Evolutionary conservation across 1,140 invertebrate genomes (phyloP).

Genomic region (Zophobas morio): DNA sequence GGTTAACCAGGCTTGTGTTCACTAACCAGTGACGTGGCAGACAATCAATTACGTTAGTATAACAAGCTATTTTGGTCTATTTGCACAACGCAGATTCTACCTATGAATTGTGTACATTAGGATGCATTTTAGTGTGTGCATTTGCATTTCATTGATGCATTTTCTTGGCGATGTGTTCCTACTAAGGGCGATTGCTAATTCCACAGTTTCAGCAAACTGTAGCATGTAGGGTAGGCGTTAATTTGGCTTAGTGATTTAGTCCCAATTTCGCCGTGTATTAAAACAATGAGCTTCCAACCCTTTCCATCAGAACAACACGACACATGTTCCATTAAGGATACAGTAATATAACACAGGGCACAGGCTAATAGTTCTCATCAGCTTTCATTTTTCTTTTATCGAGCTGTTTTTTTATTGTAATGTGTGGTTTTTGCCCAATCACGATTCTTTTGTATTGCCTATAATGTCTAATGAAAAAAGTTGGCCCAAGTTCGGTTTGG

Average conservation of each 20-base stretch:
- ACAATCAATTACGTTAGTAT: no score
- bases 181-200: not conserved
- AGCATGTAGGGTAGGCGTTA: not conserved
- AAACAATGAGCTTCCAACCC: conserved; percentile 21
- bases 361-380: conserved; percentile 14
- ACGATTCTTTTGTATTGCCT: conserved; percentile 22
- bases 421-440: conserved; percentile 21
- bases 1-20: not conserved
- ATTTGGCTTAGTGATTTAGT: conserved; percentile 14
- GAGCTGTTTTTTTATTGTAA: conserved; percentile 31
- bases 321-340: conserved; percentile 27
- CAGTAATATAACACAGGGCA: not conserved
- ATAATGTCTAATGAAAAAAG: conserved; percentile 39
- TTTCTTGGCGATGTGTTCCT: no score
- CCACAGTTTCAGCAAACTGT: not conserved
- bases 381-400: conserved; percentile 20
- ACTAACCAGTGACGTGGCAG: no score
- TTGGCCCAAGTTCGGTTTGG: conserved; percentile 23
- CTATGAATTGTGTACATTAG: no score
- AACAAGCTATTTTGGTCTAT: no score
- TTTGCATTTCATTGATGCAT: no score
- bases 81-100: no score
- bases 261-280: conserved; percentile 21
- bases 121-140: no score
- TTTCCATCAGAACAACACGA: conserved; percentile 13